Percentiles rank a stretch among this genome's conserved stretches.
Conservation (phyloP, 2,888 invertebrate genomes). For the Andrena trimmerana region DNA sequence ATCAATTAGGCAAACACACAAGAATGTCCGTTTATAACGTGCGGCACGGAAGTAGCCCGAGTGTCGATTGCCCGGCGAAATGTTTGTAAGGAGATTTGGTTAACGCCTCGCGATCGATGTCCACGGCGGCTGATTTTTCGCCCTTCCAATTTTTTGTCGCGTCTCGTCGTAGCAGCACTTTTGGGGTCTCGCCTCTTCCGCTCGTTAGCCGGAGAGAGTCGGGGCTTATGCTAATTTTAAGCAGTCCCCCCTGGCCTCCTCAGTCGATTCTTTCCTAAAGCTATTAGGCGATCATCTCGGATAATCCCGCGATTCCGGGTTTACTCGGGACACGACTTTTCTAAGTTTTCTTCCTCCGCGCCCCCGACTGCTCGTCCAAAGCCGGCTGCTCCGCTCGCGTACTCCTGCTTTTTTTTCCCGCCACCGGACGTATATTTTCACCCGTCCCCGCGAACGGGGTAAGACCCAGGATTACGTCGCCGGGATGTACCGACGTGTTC, state of each 20-base stretch:
- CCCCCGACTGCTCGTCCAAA: constrained; percentile 21
- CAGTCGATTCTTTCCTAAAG: constrained; percentile 84
- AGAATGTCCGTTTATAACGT: not conserved
- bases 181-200: constrained; percentile 83
- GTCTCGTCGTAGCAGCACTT: constrained; percentile 81
- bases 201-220: constrained; percentile 80
- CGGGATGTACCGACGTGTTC: constrained; percentile 16
- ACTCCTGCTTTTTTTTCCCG: constrained; percentile 6
- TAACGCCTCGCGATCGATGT: not conserved
- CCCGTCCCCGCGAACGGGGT: not conserved
- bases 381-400: constrained; percentile 17
- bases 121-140: constrained; percentile 42
- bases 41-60: not conserved
- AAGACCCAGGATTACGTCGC: constrained; percentile 35
- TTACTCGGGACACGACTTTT: constrained; percentile 82
- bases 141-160: constrained; percentile 56
- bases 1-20: constrained; percentile 9
- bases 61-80: not conserved
- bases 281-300: constrained; percentile 85
- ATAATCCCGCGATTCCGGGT: constrained; percentile 83
- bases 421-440: constrained; percentile 18
- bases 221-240: constrained; percentile 84
- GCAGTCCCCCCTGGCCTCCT: constrained; percentile 69
- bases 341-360: constrained; percentile 80
- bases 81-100: not conserved